Evolutionary conservation across 2,888 invertebrate species (phyloP).

Genomic region (Volucella inflata): DNA sequence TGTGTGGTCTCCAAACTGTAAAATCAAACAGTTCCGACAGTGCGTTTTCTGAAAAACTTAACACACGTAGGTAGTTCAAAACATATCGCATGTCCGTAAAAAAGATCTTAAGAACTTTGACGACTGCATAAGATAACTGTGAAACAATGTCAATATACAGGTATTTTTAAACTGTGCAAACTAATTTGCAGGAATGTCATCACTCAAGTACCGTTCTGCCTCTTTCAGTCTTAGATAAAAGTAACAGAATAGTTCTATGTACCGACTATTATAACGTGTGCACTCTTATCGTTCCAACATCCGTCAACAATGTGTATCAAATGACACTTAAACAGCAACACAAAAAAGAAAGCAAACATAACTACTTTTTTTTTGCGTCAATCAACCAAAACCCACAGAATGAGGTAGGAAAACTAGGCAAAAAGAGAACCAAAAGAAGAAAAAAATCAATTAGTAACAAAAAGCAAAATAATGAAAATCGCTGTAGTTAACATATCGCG

Average conservation of each 20-base stretch:
- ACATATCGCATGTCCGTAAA: too few relatives aligned
- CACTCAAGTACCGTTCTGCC: constrained; percentile 7
- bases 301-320: constrained; percentile 48
- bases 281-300: constrained; percentile 31
- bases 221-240: constrained; percentile 15
- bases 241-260: constrained; percentile 12
- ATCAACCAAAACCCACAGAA: constrained; percentile 26
- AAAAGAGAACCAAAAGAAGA: not conserved
- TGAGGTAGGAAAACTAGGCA: constrained; percentile 5
- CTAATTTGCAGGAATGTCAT: constrained; percentile 9
- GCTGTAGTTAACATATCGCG: constrained; percentile 51
- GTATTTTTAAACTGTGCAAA: not conserved
- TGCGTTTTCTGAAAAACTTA: too few relatives aligned
- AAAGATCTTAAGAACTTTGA: too few relatives aligned
- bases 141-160: too few relatives aligned
- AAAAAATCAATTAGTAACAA: constrained; percentile 57
- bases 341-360: not conserved
- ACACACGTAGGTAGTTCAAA: too few relatives aligned
- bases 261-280: constrained; percentile 50
- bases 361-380: constrained; percentile 8
- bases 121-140: too few relatives aligned
- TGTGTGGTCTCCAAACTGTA: too few relatives aligned
- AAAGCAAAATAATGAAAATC: constrained; percentile 47
- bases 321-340: constrained; percentile 37
- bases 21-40: too few relatives aligned